phyloP scores from a whole-genome alignment of 2,113 vertebrate genomes.

The Saccopteryx leptura region DNA sequence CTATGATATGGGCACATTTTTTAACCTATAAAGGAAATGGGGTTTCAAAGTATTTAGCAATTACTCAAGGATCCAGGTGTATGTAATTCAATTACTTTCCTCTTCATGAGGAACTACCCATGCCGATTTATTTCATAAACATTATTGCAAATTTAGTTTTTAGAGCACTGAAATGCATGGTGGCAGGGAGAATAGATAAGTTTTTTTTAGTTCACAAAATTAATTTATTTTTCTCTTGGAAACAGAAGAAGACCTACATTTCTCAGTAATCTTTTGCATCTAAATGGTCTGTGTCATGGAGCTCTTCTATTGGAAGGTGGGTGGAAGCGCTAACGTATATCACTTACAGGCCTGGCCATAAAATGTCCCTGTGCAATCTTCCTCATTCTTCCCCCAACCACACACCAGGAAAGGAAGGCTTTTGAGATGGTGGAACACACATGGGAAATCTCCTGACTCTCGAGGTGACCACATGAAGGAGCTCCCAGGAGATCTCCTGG shows the following conservation, averaged over 20 bases:
- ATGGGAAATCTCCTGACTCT: background rate
- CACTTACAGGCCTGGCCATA: background rate
- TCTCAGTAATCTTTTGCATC: background rate
- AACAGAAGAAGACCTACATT: background rate
- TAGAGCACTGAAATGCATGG: background rate
- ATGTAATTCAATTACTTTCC: background rate
- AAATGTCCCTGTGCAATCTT: background rate
- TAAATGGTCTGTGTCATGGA: background rate
- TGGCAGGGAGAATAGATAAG: background rate
- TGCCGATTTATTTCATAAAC: background rate
- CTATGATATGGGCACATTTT: background rate
- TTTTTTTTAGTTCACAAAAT: background rate
- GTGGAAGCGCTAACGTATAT: background rate
- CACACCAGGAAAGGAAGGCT: background rate
- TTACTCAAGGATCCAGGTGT: background rate
- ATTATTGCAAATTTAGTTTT: slow-evolving; percentile 24
- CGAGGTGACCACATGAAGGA: background rate
- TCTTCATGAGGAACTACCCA: background rate
- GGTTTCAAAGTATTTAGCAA: slow-evolving; percentile 38
- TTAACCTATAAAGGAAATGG: slow-evolving; percentile 33
- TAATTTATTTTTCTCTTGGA: background rate
- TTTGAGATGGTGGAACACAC: background rate
- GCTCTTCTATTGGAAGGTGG: background rate
- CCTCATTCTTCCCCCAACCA: background rate
- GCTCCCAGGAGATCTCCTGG: background rate